Conservation (phyloP, 1,140 invertebrate species). For the Luehdorfia chinensis region DNA sequence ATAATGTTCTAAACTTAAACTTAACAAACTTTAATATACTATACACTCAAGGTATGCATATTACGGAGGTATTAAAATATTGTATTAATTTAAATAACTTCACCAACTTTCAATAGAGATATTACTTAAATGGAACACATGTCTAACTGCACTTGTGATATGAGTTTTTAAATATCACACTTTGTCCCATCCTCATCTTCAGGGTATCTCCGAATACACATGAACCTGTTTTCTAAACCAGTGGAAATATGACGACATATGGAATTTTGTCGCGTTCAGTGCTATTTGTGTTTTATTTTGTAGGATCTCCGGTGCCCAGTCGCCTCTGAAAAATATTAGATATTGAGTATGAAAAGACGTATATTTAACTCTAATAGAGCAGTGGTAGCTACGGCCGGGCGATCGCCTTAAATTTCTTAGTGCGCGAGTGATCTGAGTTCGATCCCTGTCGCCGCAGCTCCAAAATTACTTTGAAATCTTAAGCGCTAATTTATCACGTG, state of each 20-base stretch:
- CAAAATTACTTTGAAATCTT: no score
- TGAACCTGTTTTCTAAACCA: slow-evolving; percentile 87
- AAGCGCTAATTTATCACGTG: no score
- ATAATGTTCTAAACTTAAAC: no score
- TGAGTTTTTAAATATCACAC: slow-evolving; percentile 22
- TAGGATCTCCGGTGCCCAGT: slow-evolving; percentile 85
- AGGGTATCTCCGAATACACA: slow-evolving; percentile 82
- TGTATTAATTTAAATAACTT: slow-evolving; percentile 2
- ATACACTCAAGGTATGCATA: no score
- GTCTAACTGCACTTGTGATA: slow-evolving; percentile 20
- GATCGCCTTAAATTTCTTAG: no score
- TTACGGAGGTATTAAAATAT: not conserved
- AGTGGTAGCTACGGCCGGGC: no score
- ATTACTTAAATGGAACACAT: slow-evolving; percentile 11
- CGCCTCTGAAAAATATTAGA: slow-evolving; percentile 79
- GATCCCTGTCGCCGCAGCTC: no score
- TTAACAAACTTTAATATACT: no score
- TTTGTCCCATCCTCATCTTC: slow-evolving; percentile 42
- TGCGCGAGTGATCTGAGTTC: no score
- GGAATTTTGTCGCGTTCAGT: slow-evolving; percentile 80
- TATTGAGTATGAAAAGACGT: no score
- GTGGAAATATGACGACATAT: slow-evolving; percentile 81
- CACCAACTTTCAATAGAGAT: slow-evolving; percentile 14
- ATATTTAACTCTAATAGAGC: no score
- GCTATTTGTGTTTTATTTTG: slow-evolving; percentile 81